Base-by-base conservation (phyloP, 2,888 invertebrate genomes). In the Cephus rjabovi region DNA sequence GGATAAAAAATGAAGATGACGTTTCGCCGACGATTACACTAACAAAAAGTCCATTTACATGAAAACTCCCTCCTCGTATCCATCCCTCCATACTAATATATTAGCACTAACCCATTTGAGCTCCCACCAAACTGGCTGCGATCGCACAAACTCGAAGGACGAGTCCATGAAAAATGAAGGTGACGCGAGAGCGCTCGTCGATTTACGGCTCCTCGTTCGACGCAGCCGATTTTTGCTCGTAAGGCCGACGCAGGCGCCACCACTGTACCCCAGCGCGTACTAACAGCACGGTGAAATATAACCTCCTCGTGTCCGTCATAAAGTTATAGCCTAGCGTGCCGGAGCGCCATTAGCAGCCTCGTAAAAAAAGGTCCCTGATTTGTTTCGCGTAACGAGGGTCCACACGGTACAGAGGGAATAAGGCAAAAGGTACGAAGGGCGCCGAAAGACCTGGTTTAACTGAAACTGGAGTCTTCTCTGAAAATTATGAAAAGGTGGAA, bases 31-130 rank as follows among this genome's bases (percentile, higher is more conserved):
- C 78, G 78, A 80, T 81, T 78, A 76, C 76, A 35, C 76, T 68
- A 73, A 75, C 69, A 76, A 81, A 78, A 75, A 68, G 78, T 78
- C 75, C 76, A 78, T 77, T 77, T 77, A 69, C 74, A 77, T 77
- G 31, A 31, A n/a, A 37, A 34, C 74, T 30, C 35, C 69, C 34
- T 56, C 23, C 56, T 56, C 56, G 9, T 23, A 56, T 56, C 23
- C 9, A 23, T 56, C 56, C 56, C 23, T 23, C 56, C 23, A 56
- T 23, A 56, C 56, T 56, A 56, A 56, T 56, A 23, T 23, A 15
- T 56, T 56, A 56, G 23, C 9, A 56, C 56, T 56, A 56, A 56
- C 56, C 56, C 56, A 56, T 56, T 15, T 23, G 56, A 56, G 15
- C 56, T 56, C 9, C 56, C 9, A 56, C 56, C 56, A 56, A 56